Percentiles rank a stretch among this genome's conserved stretches.
phyloP scores from a whole-genome alignment of 2,888 invertebrate species.

The Odiellus spinosus region DNA sequence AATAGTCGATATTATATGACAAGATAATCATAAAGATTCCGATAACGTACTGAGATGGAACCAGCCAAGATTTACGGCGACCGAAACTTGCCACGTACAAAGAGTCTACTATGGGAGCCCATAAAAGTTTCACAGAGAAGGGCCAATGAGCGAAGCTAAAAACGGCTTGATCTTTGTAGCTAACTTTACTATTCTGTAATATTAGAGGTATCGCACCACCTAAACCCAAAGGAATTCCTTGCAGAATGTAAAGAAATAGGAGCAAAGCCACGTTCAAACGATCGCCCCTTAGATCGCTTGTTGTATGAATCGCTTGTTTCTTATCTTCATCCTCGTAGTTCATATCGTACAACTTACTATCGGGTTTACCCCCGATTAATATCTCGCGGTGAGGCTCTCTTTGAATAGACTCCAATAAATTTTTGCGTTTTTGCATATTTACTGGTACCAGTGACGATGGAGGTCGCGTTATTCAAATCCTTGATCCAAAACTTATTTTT shows the following conservation, averaged over 20 bases:
- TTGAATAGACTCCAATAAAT: too few relatives aligned
- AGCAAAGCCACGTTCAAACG: constrained; percentile 59
- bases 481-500: too few relatives aligned
- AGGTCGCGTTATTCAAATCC: too few relatives aligned
- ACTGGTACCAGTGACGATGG: too few relatives aligned
- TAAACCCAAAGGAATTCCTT: constrained; percentile 82
- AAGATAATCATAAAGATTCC: constrained; percentile 77
- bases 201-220: constrained; percentile 91
- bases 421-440: too few relatives aligned
- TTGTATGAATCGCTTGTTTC: too few relatives aligned
- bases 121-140: constrained; percentile 69
- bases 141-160: constrained; percentile 90
- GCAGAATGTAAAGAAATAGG: constrained; percentile 71
- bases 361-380: too few relatives aligned
- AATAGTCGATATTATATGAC: constrained; percentile 53
- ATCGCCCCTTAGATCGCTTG: constrained; percentile 21
- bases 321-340: too few relatives aligned
- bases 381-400: too few relatives aligned
- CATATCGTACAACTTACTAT: too few relatives aligned
- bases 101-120: constrained; percentile 97
- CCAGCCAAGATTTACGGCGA: constrained; percentile 71
- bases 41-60: constrained; percentile 78
- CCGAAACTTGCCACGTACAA: constrained; percentile 62
- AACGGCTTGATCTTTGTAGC: constrained; percentile 73
- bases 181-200: constrained; percentile 75